Evolutionary conservation across 2,797 vertebrate genomes (phyloP), one percentile per base, ranked within the genome.

Genomic region (Myripristis murdjan): DNA sequence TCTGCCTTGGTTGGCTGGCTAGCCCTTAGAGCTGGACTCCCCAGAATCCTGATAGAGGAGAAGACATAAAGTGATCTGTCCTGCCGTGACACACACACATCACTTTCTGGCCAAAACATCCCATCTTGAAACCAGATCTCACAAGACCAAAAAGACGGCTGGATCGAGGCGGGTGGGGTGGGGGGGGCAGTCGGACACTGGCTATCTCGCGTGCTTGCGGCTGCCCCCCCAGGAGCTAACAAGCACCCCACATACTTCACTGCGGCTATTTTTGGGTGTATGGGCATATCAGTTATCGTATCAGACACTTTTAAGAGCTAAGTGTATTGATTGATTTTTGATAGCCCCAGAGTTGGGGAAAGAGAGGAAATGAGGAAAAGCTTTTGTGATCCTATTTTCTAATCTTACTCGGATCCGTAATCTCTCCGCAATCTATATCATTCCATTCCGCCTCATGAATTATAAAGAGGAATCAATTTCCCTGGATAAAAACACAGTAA

Each of bases 281-380:
- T 43, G 70, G 75, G 74, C 79, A 58, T 90, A 91, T 93, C 90
- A 82, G 86, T 75, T 92, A 84, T 89, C 78, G 73, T 85, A 84
- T 90, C 82, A 90, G 86, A 89, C 90, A 88, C 91, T 93, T 90
- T 92, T 89, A 91, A 91, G 79, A 90, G 88, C 91, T 91, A 91
- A 91, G 91, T 90, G 92, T 86, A 93, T 92, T 92, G 92, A 93
- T 91, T 91, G 92, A 92, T 91, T 92, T 90, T 89, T 92, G 90
- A 93, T 93, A 93, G 90, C 83, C 90, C 83, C 86, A 31, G 68
- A 84, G 84, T 90, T 85, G n/a, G 69, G 31, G 39, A 67, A 62
- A 24, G 81, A 63, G 71, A 83, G 85, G 83, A 87, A 91, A 89
- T 82, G 83, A 85, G 80, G 79, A 28, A 78, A 87, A 90, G 86